Evolutionary conservation across 1,140 invertebrate genomes (phyloP).

Genomic region (Subanguina moxae): DNA sequence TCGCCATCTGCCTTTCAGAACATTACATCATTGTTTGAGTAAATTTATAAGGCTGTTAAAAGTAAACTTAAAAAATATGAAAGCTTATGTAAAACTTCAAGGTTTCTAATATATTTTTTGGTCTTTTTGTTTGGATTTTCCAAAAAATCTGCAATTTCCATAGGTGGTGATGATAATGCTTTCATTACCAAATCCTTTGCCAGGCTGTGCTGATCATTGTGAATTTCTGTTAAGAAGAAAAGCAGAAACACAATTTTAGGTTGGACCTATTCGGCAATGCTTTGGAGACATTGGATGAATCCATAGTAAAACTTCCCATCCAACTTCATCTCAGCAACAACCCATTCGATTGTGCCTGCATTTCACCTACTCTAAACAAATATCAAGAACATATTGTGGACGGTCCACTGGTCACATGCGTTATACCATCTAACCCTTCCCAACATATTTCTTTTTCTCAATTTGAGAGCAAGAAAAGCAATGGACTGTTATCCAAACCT

Average conservation of each 20-base stretch:
- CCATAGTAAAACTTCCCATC: constrained; percentile 14
- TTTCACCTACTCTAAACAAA: constrained; percentile 28
- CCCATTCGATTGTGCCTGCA: constrained; percentile 38
- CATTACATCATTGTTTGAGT: constrained; percentile 33
- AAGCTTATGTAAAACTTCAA: no score
- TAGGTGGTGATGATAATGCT: no score
- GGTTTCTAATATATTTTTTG: no score
- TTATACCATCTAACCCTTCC: not conserved
- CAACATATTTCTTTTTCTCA: not conserved
- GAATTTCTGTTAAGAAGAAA: no score
- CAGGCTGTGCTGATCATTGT: no score
- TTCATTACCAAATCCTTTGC: no score
- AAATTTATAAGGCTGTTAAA: no score
- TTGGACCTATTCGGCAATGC: constrained; percentile 36
- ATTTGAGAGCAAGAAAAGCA: no score
- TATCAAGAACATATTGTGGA: constrained; percentile 22
- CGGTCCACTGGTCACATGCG: constrained; percentile 19
- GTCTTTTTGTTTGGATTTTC: no score
- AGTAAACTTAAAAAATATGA: no score
- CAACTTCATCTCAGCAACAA: constrained; percentile 26
- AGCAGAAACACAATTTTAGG: no score
- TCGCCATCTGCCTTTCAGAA: constrained; percentile 43
- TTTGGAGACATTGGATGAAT: constrained; percentile 17
- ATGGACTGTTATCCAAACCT: not conserved
- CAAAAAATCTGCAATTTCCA: no score